phyloP scores from a whole-genome alignment of 2,888 invertebrate species.

The Noctua fimbriata region DNA sequence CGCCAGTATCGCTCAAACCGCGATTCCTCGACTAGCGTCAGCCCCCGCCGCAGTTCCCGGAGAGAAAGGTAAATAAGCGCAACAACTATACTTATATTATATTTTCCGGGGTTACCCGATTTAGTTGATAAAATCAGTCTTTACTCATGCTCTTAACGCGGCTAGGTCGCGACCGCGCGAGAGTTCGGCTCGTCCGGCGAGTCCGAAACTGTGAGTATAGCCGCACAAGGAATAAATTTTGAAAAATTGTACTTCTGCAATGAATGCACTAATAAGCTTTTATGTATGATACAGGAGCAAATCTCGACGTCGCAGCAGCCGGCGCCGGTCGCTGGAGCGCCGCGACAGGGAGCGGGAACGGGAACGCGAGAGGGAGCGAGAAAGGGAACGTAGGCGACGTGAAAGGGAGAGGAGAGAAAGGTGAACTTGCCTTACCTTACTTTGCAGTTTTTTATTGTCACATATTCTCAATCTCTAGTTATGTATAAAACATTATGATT shows the following conservation, averaged over 20 bases:
- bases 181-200: constrained; percentile 60
- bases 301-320: constrained; percentile 85
- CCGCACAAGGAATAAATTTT: constrained; percentile 19
- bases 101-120: constrained; percentile 26
- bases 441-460: not conserved
- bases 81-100: not conserved
- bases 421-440: constrained; percentile 55
- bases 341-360: constrained; percentile 85
- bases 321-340: constrained; percentile 86
- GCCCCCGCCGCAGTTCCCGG: constrained; percentile 88
- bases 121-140: constrained; percentile 25
- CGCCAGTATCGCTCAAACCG: constrained; percentile 97
- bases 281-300: constrained; percentile 77
- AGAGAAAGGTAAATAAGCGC: constrained; percentile 87
- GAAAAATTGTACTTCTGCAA: not conserved
- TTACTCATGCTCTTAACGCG: constrained; percentile 61
- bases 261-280: constrained; percentile 27
- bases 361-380: constrained; percentile 81
- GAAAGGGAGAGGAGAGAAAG: constrained; percentile 85
- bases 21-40: constrained; percentile 93
- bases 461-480: not conserved
- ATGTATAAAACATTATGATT: constrained; percentile 13
- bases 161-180: constrained; percentile 59
- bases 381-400: constrained; percentile 79
- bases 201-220: constrained; percentile 60